Conservation (phyloP, 2,888 invertebrate genomes). For the Pyrocoelia pectoralis region DNA sequence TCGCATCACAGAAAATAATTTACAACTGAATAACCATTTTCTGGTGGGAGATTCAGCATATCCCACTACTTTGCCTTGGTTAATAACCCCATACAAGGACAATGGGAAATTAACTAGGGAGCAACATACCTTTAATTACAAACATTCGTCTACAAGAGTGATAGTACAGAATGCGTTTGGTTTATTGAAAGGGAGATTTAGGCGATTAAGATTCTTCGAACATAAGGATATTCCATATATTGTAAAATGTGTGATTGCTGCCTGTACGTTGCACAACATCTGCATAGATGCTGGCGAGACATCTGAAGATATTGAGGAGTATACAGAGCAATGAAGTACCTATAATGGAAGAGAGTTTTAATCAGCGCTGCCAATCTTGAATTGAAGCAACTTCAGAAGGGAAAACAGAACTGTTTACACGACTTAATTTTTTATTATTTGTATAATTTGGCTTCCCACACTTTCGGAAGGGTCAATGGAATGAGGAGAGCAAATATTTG, state of each 20-base stretch:
- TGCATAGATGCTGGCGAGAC: conserved; percentile 11
- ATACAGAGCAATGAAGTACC: too few species aligned
- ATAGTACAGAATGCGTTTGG: conserved; percentile 39
- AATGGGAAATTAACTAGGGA: too few species aligned
- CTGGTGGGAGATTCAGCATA: conserved; percentile 37
- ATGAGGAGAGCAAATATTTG: conserved; percentile 1
- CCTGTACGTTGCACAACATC: conserved; percentile 19
- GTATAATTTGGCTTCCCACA: not conserved
- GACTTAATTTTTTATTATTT: too few species aligned
- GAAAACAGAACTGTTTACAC: too few species aligned
- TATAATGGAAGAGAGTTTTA: too few species aligned
- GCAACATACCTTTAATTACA: too few species aligned
- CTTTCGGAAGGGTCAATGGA: not conserved
- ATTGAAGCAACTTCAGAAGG: too few species aligned
- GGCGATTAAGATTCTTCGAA: conserved; percentile 23
- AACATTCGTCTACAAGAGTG: conserved; percentile 32
- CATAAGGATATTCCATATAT: conserved; percentile 18
- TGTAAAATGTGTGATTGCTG: conserved; percentile 21
- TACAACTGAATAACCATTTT: conserved; percentile 11
- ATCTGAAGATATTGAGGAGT: conserved; percentile 14
- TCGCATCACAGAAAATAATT: conserved; percentile 5
- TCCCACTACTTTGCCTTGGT: conserved; percentile 30
- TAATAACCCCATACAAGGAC: too few species aligned
- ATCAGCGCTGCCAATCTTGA: too few species aligned
- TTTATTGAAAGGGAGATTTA: conserved; percentile 37